Base-by-base conservation (phyloP, 2,113 vertebrate genomes). In the Hydropotes inermis region DNA sequence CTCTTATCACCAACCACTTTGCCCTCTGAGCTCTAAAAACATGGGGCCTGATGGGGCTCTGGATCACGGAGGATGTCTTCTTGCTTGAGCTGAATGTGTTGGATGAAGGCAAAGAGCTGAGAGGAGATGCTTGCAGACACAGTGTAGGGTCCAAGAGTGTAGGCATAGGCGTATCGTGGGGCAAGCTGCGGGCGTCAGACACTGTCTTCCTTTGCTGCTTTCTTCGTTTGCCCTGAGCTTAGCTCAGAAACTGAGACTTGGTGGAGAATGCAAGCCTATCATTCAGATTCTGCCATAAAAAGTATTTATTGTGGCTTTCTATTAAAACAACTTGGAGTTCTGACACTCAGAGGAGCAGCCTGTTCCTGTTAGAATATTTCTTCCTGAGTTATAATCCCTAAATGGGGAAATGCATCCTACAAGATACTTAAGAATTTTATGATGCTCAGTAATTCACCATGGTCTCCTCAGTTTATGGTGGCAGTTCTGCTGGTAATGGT, bases 401-500 rank as follows among this genome's bases (percentile, higher is more conserved):
- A 96, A 88, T 88, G 83, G 58, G 70, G 70, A 97, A 96, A 95
- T 94, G 58, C 14, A 74, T 78, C 70, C 70, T 96, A 94, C 23
- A 97, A 95, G 70, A 95, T 57, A 95, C 89, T 97, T 96, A 93
- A 91, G 91, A 91, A 89, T 97, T 98, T 98, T 97, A 97, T 74
- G 87, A 70, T 84, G 57, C 64, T 95, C 36, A 16, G 61, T 97
- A 96, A 97, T 78, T 96, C 47, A 93, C 83, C 39, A 81, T 45
- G 85, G 85, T 86, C 74, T 95, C 5, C 70, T 97, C 61, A n/a
- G 78, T 91, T 96, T 93, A 92, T 89, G 79, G 83, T 91, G 54
- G 88, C 83, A 93, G 83, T 93, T 94, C 88, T 91, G 55, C 33
- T 81, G 36, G 55, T 81, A 95, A 81, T 70, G 76, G 70, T 57